Conservation (phyloP, 2,797 vertebrate genomes). For the Argya squamiceps region DNA sequence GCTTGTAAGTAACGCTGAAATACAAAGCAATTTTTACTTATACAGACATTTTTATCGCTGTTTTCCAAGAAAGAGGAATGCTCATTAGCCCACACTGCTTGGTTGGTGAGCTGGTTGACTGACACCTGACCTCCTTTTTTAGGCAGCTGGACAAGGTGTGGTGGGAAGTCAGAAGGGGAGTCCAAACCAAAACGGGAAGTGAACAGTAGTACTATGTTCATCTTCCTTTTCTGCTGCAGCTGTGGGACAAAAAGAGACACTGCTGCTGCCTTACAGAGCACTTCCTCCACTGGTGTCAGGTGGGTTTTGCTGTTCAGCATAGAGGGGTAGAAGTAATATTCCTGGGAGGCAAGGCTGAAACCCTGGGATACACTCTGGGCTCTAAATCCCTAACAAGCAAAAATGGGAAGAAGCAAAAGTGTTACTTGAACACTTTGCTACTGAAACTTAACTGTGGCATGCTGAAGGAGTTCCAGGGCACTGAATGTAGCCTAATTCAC, state of each 20-base stretch:
- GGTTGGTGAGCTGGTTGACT: not conserved
- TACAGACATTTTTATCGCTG: not conserved
- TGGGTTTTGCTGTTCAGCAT: not conserved
- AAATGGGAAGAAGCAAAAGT: not conserved
- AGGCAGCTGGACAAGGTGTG: not conserved
- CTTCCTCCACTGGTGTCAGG: not conserved
- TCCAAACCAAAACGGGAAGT: not conserved
- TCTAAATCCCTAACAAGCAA: not conserved
- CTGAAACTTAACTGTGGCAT: not conserved
- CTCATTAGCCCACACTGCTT: not conserved
- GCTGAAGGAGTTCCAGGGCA: not conserved
- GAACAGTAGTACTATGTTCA: not conserved
- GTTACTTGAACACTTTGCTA: not conserved
- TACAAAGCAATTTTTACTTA: not conserved
- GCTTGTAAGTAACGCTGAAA: not conserved
- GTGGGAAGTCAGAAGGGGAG: not conserved
- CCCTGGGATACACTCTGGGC: not conserved
- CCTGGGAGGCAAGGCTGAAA: not conserved
- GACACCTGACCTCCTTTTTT: not conserved
- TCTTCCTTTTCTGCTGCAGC: not conserved
- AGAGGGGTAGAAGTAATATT: not conserved
- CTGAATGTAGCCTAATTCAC: not conserved
- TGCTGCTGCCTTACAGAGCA: not conserved
- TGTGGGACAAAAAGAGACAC: not conserved
- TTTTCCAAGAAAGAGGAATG: not conserved